phyloP scores from a whole-genome alignment of 2,797 vertebrate species.

The Tragelaphus eurycerus region DNA sequence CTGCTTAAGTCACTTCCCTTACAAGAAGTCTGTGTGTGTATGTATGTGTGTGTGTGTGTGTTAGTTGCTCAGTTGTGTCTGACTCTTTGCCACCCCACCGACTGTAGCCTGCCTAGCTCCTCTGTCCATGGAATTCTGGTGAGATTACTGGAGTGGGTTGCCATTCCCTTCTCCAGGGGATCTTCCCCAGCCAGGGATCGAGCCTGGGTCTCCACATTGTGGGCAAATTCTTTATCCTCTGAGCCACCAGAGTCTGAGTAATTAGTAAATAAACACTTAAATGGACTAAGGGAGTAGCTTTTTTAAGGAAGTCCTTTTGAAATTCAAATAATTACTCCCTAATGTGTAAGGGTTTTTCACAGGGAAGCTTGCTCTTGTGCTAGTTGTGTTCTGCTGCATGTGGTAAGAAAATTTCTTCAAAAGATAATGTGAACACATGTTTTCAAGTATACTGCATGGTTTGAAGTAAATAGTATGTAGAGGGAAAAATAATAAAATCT shows the following conservation, averaged over 20 bases:
- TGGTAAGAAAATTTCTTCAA: not conserved
- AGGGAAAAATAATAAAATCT: not conserved
- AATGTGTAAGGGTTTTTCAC: not conserved
- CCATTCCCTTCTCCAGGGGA: not conserved
- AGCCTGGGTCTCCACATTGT: not conserved
- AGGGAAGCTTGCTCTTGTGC: not conserved
- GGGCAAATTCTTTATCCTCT: not conserved
- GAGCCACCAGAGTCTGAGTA: not conserved
- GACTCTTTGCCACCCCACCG: not conserved
- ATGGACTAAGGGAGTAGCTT: not conserved
- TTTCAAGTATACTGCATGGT: not conserved
- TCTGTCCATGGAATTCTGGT: not conserved
- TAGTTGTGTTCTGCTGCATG: not conserved
- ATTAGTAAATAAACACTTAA: conserved; percentile 42
- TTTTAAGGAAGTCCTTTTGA: conserved; percentile 30
- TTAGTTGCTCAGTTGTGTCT: not conserved
- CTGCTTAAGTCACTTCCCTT: conserved; percentile 23
- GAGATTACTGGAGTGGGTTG: not conserved
- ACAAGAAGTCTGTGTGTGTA: not conserved
- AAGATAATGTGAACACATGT: not conserved
- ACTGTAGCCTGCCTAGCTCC: not conserved
- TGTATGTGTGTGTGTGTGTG: not conserved
- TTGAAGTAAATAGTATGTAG: not conserved
- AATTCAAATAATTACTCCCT: conserved; percentile 17
- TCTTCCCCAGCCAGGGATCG: not conserved